Evolutionary conservation across 2,797 vertebrate genomes (phyloP).

Genomic region (Aeoliscus strigatus): DNA sequence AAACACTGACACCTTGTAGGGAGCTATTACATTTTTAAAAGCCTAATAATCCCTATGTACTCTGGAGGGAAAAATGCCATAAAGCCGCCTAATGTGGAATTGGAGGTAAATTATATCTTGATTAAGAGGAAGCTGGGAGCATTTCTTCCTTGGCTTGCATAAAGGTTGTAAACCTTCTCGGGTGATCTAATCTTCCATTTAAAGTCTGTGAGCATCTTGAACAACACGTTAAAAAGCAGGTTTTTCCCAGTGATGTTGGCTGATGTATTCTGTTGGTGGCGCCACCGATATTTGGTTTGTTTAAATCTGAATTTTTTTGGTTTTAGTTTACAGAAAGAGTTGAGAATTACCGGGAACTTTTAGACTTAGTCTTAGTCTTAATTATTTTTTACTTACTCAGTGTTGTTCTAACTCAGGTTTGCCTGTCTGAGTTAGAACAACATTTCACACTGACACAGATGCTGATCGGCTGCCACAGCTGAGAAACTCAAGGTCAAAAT

Average conservation of each 20-base stretch:
- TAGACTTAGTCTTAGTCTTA: slow-evolving; percentile 34
- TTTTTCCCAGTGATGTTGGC: slow-evolving; percentile 2
- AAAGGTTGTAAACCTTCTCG: slow-evolving; percentile 13
- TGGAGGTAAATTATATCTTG: slow-evolving; percentile 31
- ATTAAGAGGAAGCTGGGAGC: slow-evolving; percentile 22
- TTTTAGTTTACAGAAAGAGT: no score
- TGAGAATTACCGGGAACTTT: no score
- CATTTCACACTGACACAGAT: slow-evolving; percentile 24
- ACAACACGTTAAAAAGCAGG: background rate
- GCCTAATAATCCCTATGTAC: slow-evolving; percentile 38
- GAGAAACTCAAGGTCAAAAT: slow-evolving; percentile 48
- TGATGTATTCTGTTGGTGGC: no score
- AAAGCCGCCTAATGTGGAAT: slow-evolving; percentile 40
- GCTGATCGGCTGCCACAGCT: slow-evolving; percentile 16
- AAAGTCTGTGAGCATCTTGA: slow-evolving; percentile 8
- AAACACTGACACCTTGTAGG: slow-evolving; percentile 27
- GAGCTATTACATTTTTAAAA: slow-evolving; percentile 49
- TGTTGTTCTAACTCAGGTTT: slow-evolving; percentile 14
- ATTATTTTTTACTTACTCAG: slow-evolving; percentile 17
- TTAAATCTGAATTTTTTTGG: no score
- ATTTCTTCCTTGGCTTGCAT: slow-evolving; percentile 1
- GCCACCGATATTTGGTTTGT: no score
- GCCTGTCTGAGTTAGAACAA: slow-evolving; percentile 19
- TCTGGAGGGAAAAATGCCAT: slow-evolving; percentile 33
- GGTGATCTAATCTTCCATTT: slow-evolving; percentile 10